phyloP scores from a whole-genome alignment of 2,888 invertebrate species.

The Eucriotettix oculatus region DNA sequence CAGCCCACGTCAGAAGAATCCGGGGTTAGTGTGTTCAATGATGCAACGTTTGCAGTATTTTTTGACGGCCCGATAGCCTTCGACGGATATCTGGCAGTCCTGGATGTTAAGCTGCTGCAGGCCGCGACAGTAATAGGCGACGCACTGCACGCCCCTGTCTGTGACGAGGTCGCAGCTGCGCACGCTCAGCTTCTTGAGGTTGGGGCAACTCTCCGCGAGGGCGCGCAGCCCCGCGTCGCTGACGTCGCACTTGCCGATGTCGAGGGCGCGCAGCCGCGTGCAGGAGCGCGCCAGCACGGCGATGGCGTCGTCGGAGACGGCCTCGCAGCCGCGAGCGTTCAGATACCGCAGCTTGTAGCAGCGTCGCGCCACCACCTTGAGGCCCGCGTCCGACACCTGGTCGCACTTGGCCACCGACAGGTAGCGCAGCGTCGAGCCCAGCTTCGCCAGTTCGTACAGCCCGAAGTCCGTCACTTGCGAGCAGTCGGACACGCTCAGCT shows the following conservation, averaged over 20 bases:
- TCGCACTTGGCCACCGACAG: slow-evolving; percentile 89
- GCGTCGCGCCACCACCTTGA: slow-evolving; percentile 64
- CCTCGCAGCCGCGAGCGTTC: slow-evolving; percentile 84
- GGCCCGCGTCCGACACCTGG: slow-evolving; percentile 70
- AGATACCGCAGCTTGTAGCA: slow-evolving; percentile 80
- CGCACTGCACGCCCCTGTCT: slow-evolving; percentile 71
- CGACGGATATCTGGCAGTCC: slow-evolving; percentile 76
- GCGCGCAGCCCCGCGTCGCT: slow-evolving; percentile 77
- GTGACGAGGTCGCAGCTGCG: slow-evolving; percentile 84
- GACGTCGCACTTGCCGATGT: slow-evolving; percentile 86
- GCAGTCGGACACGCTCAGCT: slow-evolving; percentile 83
- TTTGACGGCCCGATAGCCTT: slow-evolving; percentile 81
- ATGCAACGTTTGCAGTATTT: slow-evolving; percentile 84
- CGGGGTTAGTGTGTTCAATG: slow-evolving; percentile 90
- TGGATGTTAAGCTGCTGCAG: slow-evolving; percentile 85
- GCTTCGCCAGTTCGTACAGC: slow-evolving; percentile 68
- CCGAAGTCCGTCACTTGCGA: slow-evolving; percentile 79
- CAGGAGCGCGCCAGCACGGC: slow-evolving; percentile 74
- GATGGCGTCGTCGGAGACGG: slow-evolving; percentile 83
- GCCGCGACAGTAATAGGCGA: slow-evolving; percentile 79
- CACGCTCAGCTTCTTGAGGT: slow-evolving; percentile 74
- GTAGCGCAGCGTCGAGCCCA: slow-evolving; percentile 78
- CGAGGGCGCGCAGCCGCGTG: slow-evolving; percentile 68
- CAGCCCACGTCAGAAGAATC: slow-evolving; percentile 48
- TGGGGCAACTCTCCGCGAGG: slow-evolving; percentile 76